Base-by-base conservation (phyloP, 1,140 invertebrate genomes). In the Dendroctonus valens region DNA sequence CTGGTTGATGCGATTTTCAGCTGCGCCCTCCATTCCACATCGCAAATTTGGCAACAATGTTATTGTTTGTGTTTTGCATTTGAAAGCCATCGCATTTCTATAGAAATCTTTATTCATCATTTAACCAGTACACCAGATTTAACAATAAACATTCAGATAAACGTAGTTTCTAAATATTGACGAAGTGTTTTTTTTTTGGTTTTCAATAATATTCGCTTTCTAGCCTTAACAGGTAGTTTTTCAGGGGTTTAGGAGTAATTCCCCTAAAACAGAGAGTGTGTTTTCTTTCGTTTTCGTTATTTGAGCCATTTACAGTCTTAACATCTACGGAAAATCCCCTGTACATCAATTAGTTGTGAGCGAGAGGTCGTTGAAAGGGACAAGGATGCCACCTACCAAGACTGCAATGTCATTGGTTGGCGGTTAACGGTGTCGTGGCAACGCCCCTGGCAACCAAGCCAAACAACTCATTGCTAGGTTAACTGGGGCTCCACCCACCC, bases 81-180 rank as follows among this genome's bases (percentile, higher is more conserved):
- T n/a, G 14, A 5, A 48, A 48, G 14, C 11, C 46, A 48, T n/a
- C 11, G 14, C 46, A 9, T 52, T 26, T 52, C 50, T 15, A n/a
- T 52, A 52, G 11, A 55, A 55, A 55, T 41, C 41, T 55, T 55
- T 55, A 55, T 55, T 55, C 41, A 39, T 40, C 41, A 41, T 6
- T 9, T 8, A 15, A 26, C 39, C 38, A 40, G 26, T 55, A 52
- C 37, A 52, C 50, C 41, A 40, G 38, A n/a, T 39, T 55, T 55
- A 55, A 55, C 53, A 55, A 55, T 40, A 55, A 55, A 55, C 53
- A 55, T 55, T 55, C 14, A 55, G 53, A 55, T 41, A 55, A n/a
- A 14, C 9, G 53, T 55, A 55, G 7, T 55, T 55, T 39, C 53
- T 55, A 55, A 55, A 55, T 55, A 55, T 55, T 55, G 53, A 55